These are phyloP conservation scores for Ctenicera cuprea DNA, from an alignment of 2,888 invertebrate species.

Conservation along the genomic window DNA sequence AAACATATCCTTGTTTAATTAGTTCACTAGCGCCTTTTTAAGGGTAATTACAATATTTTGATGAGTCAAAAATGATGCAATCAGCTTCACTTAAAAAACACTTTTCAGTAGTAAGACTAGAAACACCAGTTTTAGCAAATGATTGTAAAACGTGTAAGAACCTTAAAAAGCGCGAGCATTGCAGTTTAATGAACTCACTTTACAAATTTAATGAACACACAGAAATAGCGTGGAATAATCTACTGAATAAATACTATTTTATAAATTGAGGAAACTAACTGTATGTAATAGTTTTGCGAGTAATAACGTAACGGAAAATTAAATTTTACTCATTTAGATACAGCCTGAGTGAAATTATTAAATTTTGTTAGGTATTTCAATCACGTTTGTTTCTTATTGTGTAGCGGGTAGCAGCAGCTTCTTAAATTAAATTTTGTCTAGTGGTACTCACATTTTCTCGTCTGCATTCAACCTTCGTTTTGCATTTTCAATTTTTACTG, in stretches of 20 bases:
- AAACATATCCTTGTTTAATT: not conserved
- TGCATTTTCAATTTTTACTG: not conserved
- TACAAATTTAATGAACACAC: conserved; percentile 35
- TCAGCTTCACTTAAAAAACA: conserved; percentile 40
- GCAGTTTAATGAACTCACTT: conserved; percentile 49
- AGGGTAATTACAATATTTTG: conserved; percentile 34
- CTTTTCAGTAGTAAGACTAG: conserved; percentile 43
- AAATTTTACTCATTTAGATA: conserved; percentile 21
- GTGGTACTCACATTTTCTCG: not conserved
- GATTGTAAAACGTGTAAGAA: conserved; percentile 39
- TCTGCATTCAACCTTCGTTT: not conserved
- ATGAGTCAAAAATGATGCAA: conserved; percentile 40
- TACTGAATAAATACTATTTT: conserved; percentile 18
- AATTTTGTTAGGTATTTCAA: not conserved
- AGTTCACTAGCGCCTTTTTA: conserved; percentile 1
- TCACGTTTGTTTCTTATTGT: not conserved
- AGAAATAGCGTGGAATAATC: conserved; percentile 17
- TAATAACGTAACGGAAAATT: conserved; percentile 17
- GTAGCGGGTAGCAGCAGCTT: not conserved
- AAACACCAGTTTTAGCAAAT: conserved; percentile 49
- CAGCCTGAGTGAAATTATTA: not conserved
- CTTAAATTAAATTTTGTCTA: conserved; percentile 6
- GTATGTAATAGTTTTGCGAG: conserved; percentile 8
- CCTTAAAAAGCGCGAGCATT: conserved; percentile 39
- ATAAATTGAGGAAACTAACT: conserved; percentile 26